Evolutionary conservation across 2,113 vertebrate genomes (phyloP), one percentile per base, ranked within the genome.

Genomic region (Tursiops truncatus): DNA sequence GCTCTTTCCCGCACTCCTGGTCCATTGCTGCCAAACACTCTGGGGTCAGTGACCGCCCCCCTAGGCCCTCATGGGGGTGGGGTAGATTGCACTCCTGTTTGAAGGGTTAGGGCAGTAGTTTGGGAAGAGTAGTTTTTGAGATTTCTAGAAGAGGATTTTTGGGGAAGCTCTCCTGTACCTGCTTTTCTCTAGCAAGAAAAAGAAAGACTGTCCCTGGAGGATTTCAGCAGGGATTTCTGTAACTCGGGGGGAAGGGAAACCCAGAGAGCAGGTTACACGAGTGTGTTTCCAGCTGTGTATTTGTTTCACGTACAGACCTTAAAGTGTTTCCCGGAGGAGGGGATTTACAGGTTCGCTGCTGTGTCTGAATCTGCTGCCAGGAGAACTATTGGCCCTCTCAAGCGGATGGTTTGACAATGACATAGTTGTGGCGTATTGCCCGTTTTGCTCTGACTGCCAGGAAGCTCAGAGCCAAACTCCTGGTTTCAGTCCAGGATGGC

Each of bases 381-480:
- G 82, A 41, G 84, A 28, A 47, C 44, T 10, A 2, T 12, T 44
- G 36, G 25, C 8, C 17, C 6, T 65, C 41, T 68, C 18, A 62
- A 23, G 23, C 8, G 3, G 74, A 8, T 60, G 3, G 33, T n/a
- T 73, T 63, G 79, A 44, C 62, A 25, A 7, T 15, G 65, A 41
- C 44, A 5, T 28, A 31, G n/a, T 56, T 23, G 47, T 47, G n/a
- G 28, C 12, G 3, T 60, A 28, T 90, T 95, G 74, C 60, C 60
- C 76, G 7, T 92, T 91, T 95, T 85, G 53, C 82, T 71, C 23
- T 58, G 81, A n/a, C 76, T 67, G 38, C 60, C 50, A 20, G 80
- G 89, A 84, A 95, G 20, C 94, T 90, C 58, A 4, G 68, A 87
- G 76, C 36, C 28, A 62, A 21, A 67, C 20, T 60, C 25, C 0